Base-by-base conservation (phyloP, 1,140 invertebrate genomes). In the Drosophila yakuba region DNA sequence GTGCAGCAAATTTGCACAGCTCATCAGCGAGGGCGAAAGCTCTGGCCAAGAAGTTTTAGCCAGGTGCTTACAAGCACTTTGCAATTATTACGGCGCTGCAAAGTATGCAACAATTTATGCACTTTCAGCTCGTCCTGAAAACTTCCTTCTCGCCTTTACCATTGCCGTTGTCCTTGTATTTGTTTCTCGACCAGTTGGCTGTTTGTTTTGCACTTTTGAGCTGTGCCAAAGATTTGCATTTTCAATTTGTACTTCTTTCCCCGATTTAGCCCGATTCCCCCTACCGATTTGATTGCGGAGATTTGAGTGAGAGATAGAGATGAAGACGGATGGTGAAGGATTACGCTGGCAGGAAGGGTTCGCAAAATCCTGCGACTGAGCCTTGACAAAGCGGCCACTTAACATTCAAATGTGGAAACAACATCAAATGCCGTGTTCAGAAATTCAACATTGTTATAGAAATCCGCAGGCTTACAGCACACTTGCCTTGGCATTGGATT, bases 191-290 rank as follows among this genome's bases (percentile, higher is more conserved):
- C 38, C 60, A 23, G 39, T 63, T 57, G 60, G 44, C 74, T 88
- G 80, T 88, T 83, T 89, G 56, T 86, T 83, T 83, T 89, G 79
- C 83, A 86, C 75, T 86, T 86, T 86, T 79, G 83, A 83, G 83
- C 79, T 79, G 71, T 86, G 62, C 66, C 75, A 77, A 79, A 88
- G 83, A 86, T 86, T 86, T 86, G 71, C 83, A 88, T 88, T 86
- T 89, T 89, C 84, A 88, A 88, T 88, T 89, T 77, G 55, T 66
- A 47, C 52, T 78, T 43, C 56, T 56, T 55, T 41, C 41, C 44
- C 38, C 32, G 11, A 55, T 39, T 50, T 32, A 17, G 47, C 17
- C 3, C 1, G 15, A 6, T 15, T 8, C 15, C 43, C 12, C 38
- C 12, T 20, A 0, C 52, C 36, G 51, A 45, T 57, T 35, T 55